These are phyloP conservation scores for Caenorhabditis inopinata DNA, from an alignment of 1,140 invertebrate species.

Conservation along the genomic window DNA sequence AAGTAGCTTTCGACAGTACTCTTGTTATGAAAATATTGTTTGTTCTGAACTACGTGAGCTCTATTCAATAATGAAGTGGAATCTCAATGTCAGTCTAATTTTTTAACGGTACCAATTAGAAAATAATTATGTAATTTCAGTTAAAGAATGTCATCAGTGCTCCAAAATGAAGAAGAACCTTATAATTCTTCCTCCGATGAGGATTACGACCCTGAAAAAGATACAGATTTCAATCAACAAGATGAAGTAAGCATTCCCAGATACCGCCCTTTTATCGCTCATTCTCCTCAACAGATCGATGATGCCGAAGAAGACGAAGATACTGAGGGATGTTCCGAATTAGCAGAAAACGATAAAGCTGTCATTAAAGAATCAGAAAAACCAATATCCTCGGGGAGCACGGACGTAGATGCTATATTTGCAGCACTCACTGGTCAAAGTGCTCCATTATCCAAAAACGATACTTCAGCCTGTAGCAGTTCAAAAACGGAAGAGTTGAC, in stretches of 20 bases:
- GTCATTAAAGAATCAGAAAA: not conserved
- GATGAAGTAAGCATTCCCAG: slow-evolving; percentile 22
- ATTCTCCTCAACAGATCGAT: slow-evolving; percentile 18
- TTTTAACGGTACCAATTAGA: too few species aligned
- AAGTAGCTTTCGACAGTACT: too few species aligned
- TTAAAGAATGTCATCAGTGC: not conserved
- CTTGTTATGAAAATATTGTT: too few species aligned
- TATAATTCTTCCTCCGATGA: slow-evolving; percentile 18
- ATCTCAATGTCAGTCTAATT: too few species aligned
- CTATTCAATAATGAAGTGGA: too few species aligned
- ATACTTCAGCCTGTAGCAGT: not conserved
- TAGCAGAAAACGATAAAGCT: not conserved
- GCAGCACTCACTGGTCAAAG: not conserved
- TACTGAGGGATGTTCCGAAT: not conserved
- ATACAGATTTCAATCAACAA: not conserved
- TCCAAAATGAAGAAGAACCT: not conserved
- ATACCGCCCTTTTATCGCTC: not conserved
- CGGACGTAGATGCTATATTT: not conserved
- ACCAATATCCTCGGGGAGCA: not conserved
- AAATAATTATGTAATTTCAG: too few species aligned
- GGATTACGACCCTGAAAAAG: not conserved
- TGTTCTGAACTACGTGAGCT: too few species aligned
- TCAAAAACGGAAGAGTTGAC: not conserved
- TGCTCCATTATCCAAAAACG: not conserved
- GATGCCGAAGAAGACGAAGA: not conserved